Base-by-base conservation (phyloP, 1,140 invertebrate species). In the Calephelis nemesis region DNA sequence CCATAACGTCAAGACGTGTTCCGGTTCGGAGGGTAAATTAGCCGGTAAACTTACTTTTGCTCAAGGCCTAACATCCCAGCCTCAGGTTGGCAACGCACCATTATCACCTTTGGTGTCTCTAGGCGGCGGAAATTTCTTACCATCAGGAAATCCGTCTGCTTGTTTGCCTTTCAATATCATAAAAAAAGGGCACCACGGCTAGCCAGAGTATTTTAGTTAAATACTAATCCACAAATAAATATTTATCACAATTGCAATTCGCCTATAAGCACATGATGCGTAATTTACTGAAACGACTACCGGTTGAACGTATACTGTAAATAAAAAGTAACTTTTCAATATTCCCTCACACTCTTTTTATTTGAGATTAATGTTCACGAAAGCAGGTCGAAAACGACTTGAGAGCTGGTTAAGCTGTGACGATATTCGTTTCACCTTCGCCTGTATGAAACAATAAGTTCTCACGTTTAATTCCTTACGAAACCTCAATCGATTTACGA, bases 381-480 rank as follows among this genome's bases (percentile, higher is more conserved):
- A 84, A 85, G 78, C 82, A 79, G 84, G 79, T 88, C 84, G 87
- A 86, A 85, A 90, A 90, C 87, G 89, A 90, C 74, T 85, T 79
- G 85, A 78, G 82, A 84, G 73, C 83, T 88, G 84, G 85, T 90
- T 88, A 90, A 83, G 58, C 80, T 77, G 82, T 77, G 74, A 76
- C 75, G 72, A 75, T 85, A 85, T 82, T 85, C 76, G 79, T 87
- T 89, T 89, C 86, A 82, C 88, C 84, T 80, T 81, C 84, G 83
- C 79, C 79, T 76, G 74, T 83, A 87, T 83, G 83, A 85, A 91
- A 91, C 89, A 91, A 91, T 90, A 88, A 85, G 82, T 91, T 90
- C 89, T 89, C 87, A 88, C 89, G 87, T 91, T 90, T 89, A 88
- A 91, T 91, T 91, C 88, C 87, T 88, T 90, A 88, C 78, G 84